These are phyloP conservation scores for Muscicapa striata DNA, from an alignment of 2,797 vertebrate genomes.

Conservation along the genomic window DNA sequence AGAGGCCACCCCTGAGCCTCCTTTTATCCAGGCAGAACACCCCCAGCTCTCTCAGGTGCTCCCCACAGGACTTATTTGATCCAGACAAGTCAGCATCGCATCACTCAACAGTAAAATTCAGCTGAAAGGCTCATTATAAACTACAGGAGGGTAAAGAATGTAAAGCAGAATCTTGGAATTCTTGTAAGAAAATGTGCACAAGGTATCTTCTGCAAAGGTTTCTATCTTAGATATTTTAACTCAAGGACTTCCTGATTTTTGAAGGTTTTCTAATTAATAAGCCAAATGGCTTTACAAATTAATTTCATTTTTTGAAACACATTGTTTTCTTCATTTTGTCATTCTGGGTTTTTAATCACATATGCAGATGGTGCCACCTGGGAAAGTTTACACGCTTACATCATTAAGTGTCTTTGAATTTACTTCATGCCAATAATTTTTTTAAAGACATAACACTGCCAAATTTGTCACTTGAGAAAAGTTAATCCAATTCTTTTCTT, in stretches of 20 bases:
- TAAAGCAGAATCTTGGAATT: background rate
- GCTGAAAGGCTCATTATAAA: background rate
- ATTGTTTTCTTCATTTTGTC: background rate
- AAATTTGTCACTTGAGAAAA: background rate
- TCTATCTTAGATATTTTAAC: background rate
- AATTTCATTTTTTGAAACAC: background rate
- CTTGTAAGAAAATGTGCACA: rapidly evolving
- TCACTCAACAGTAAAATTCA: background rate
- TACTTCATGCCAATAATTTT: background rate
- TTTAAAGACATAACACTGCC: background rate
- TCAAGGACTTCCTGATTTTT: background rate
- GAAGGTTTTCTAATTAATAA: background rate
- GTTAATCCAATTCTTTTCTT: background rate
- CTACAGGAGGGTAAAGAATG: background rate
- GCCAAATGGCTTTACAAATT: background rate
- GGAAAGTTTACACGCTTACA: background rate
- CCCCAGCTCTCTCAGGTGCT: background rate
- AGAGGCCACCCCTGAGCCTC: background rate
- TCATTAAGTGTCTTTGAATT: background rate
- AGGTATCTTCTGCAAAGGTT: background rate
- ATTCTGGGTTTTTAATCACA: background rate
- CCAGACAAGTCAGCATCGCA: background rate
- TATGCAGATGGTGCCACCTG: background rate
- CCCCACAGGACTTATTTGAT: background rate
- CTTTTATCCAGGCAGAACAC: background rate